Percentiles rank a stretch among this genome's conserved stretches.
These are phyloP conservation scores for Carassius gibelio DNA, from an alignment of 2,113 vertebrate genomes.

Conservation along the genomic window DNA sequence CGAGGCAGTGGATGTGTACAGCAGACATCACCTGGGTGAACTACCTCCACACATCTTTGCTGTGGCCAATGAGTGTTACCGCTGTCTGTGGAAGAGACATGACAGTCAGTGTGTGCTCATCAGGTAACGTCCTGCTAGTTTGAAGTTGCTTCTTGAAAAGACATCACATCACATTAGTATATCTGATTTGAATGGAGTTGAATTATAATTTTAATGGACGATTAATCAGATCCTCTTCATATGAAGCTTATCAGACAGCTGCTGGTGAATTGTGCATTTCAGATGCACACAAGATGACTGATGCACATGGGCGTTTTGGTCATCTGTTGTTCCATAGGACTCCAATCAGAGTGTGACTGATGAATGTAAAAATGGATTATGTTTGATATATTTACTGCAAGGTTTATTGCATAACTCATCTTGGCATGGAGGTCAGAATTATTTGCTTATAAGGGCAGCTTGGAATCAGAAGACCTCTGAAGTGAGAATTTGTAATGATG, in stretches of 20 bases:
- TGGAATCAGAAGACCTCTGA: background rate
- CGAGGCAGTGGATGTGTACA: constrained; percentile 82
- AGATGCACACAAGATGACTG: background rate
- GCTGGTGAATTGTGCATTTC: background rate
- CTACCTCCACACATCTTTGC: constrained; percentile 91
- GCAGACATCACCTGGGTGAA: constrained; percentile 86
- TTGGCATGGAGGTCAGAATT: background rate
- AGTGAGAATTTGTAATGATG: background rate
- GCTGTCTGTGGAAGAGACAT: constrained; percentile 91
- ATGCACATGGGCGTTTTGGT: background rate
- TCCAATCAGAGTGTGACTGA: background rate
- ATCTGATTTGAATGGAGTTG: too few relatives aligned
- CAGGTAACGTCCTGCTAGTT: constrained; percentile 72
- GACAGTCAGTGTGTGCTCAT: constrained; percentile 96
- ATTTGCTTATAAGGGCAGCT: background rate
- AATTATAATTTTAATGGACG: background rate
- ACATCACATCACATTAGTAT: background rate
- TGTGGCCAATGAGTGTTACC: constrained; percentile 91
- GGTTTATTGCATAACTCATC: background rate
- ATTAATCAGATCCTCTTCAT: background rate
- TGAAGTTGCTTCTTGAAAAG: background rate
- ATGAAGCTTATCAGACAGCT: background rate
- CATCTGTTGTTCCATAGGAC: background rate
- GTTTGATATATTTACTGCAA: background rate
- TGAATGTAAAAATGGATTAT: background rate